phyloP scores from a whole-genome alignment of 2,888 invertebrate genomes.

The Chrysodeixis includens region DNA sequence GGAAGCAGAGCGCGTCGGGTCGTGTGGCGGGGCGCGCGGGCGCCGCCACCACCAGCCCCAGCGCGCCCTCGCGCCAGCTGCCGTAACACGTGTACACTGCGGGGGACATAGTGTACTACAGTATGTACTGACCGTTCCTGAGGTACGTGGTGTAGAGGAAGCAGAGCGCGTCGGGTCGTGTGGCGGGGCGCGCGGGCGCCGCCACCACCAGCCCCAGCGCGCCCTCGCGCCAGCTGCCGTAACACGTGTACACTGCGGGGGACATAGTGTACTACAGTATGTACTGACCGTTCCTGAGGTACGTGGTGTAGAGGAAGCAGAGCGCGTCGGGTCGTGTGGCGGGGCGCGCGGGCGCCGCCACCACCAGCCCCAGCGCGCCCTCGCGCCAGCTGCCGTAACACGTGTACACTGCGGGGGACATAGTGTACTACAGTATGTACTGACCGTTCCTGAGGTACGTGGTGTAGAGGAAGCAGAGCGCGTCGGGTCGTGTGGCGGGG shows the following conservation, averaged over 20 bases:
- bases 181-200: slow-evolving; percentile 84
- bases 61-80: slow-evolving; percentile 91
- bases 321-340: slow-evolving; percentile 87
- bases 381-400: slow-evolving; percentile 94
- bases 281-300: slow-evolving; percentile 73
- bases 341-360: slow-evolving; percentile 89
- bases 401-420: slow-evolving; percentile 88
- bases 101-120: not conserved
- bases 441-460: slow-evolving; percentile 75
- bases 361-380: slow-evolving; percentile 90
- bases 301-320: slow-evolving; percentile 90
- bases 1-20: slow-evolving; percentile 90
- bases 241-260: slow-evolving; percentile 91
- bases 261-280: not conserved
- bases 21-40: slow-evolving; percentile 79
- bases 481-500: slow-evolving; percentile 83
- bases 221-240: slow-evolving; percentile 92
- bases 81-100: slow-evolving; percentile 93
- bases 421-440: slow-evolving; percentile 2
- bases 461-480: slow-evolving; percentile 91
- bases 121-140: slow-evolving; percentile 72
- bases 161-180: slow-evolving; percentile 89
- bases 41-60: slow-evolving; percentile 92
- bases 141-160: slow-evolving; percentile 88
- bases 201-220: slow-evolving; percentile 91